phyloP scores from a whole-genome alignment of 2,888 invertebrate genomes.

The Koerneria pararmatus region DNA sequence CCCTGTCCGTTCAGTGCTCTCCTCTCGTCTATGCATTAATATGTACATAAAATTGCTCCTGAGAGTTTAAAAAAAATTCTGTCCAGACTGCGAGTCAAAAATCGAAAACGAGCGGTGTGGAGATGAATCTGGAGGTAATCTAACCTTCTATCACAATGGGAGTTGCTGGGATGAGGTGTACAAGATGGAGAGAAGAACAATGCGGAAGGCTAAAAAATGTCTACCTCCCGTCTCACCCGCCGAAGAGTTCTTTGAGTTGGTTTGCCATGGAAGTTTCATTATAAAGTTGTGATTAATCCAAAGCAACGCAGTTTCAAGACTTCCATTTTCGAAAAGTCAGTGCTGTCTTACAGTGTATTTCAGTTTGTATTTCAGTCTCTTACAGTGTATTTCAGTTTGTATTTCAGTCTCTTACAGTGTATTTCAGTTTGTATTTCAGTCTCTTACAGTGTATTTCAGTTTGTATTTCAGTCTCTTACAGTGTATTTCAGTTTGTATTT shows the following conservation, averaged over 20 bases:
- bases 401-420: too few species aligned
- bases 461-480: too few species aligned
- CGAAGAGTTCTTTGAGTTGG: conserved; percentile 25
- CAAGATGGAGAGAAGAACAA: not conserved
- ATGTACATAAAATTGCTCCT: not conserved
- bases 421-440: too few species aligned
- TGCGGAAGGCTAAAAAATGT: not conserved
- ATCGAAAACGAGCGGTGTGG: conserved; percentile 8
- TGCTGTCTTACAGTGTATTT: too few species aligned
- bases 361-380: too few species aligned
- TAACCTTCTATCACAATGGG: conserved; percentile 19
- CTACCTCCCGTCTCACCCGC: conserved; percentile 17
- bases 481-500: too few species aligned
- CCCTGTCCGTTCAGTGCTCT: not conserved
- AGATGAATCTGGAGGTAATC: not conserved
- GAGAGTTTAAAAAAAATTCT: not conserved
- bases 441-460: too few species aligned
- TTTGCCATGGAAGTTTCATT: not conserved
- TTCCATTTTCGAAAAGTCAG: too few species aligned
- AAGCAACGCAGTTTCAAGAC: not conserved
- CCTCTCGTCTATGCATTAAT: too few species aligned
- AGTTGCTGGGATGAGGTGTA: not conserved
- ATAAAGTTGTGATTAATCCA: not conserved
- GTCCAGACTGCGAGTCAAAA: conserved; percentile 18
- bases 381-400: too few species aligned